phyloP scores from a whole-genome alignment of 2,113 vertebrate genomes.

The Ivindomyrus marchei region DNA sequence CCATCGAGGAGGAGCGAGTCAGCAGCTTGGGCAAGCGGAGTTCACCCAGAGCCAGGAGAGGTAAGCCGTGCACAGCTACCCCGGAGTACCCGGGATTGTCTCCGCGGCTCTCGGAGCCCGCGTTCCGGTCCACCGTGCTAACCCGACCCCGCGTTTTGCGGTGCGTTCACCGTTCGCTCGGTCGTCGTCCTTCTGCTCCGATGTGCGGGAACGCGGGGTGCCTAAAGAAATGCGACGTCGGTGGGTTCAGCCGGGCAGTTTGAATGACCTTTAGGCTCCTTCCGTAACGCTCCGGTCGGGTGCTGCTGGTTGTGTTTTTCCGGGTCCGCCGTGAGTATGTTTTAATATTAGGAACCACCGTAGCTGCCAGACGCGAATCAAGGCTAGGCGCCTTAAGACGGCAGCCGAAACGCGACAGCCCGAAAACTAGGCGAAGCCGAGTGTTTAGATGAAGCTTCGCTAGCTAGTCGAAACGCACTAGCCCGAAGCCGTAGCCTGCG shows the following conservation, averaged over 20 bases:
- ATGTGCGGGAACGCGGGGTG: not conserved
- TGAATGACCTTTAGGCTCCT: not conserved
- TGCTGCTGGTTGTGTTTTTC: not conserved
- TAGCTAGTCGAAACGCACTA: not conserved
- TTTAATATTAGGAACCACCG: not conserved
- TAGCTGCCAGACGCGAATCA: not conserved
- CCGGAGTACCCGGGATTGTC: not conserved
- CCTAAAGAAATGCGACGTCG: not conserved
- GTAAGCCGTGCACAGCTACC: constrained; percentile 40
- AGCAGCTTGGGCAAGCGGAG: constrained; percentile 73
- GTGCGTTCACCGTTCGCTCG: not conserved
- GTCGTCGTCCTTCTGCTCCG: not conserved
- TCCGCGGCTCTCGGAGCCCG: not conserved
- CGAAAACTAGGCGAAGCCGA: not conserved
- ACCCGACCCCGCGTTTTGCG: not conserved
- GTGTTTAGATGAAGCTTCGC: not conserved
- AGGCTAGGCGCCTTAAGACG: not conserved
- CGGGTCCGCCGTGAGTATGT: not conserved
- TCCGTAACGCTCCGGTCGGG: not conserved
- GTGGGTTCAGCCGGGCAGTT: not conserved
- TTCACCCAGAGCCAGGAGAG: constrained; percentile 66
- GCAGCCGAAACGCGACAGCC: not conserved
- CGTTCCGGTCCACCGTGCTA: not conserved
- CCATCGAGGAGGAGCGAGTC: constrained; percentile 86
- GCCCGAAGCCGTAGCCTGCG: not conserved